Evolutionary conservation across 2,797 vertebrate genomes (phyloP), one percentile per base, ranked within the genome.

Genomic region (Myiothlypis coronata): DNA sequence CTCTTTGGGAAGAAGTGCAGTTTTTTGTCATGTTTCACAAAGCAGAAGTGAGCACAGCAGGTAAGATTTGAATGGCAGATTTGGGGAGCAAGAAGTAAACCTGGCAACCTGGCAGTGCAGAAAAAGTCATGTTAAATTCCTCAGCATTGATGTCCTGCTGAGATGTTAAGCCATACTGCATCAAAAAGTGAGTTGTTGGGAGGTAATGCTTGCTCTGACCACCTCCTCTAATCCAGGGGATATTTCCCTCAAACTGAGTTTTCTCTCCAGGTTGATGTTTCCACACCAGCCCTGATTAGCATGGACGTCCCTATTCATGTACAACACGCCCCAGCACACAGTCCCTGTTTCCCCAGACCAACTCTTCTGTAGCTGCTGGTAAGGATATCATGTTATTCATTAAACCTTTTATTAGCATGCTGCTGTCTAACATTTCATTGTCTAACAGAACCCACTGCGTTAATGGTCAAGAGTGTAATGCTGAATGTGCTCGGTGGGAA

Each of bases 321-420:
- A 32, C 56, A 55, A 5, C 3, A 15, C 72, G 39, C 18, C 67
- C 65, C 55, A 69, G 39, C 43, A 23, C 44, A 65, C 41, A 67
- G 59, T 24, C 53, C 37, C 52, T 34, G 4, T 47, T 63, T 55
- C 53, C 65, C 35, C 41, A 49, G 44, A 65, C 52, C 64, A 74
- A 14, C 61, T 78, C 88, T 71, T 63, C 65, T 55, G 50, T 59
- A 41, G 65, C 79, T 77, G 19, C 65, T 83, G 52, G 44, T 70
- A 79, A 90, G 61, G 67, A 27, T 72, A 67, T 49, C 35, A 5
- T 52, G 70, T 89, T 84, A 75, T 92, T 91, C 60, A 80, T 94
- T 90, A 95, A 85, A 83, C 52, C 39, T 82, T 81, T 92, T 64
- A 84, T 86, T 85, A 95, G 89, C 35, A 5, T 20, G 89, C 93